Base-by-base conservation (phyloP, 2,888 invertebrate genomes). In the Ashinkailepas kermadecensis region DNA sequence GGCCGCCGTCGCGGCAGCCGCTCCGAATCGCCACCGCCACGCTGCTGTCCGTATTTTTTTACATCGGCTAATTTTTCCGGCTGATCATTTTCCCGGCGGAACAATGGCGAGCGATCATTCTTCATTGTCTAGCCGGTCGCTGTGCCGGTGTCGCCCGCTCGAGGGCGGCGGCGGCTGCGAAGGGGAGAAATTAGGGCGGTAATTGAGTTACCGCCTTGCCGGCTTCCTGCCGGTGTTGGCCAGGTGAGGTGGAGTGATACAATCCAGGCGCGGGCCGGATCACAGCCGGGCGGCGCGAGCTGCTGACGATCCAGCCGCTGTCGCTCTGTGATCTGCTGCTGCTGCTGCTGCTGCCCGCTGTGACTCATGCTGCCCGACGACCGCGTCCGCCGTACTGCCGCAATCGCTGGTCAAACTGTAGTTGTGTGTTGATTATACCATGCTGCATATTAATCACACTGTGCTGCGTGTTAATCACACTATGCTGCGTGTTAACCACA, bases 31-130 rank as follows among this genome's bases (percentile, higher is more conserved):
- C 70, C 74, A 21, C 74, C 54, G 74, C 65, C 59, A 59, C 59
- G 15, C 11, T 11, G 59, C 54, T 74, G 74, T 8, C 56, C 74
- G 54, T 74, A 56, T 74, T 74, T 74, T 74, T 74, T 74, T 74
- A 74, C 74, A 54, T 56, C 56, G 56, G 74, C 56, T 74, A 74
- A 74, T 74, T 74, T 74, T 74, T 74, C 74, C 74, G 74, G 74
- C 56, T 74, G 74, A 74, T 74, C 74, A 56, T 74, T 74, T 74
- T 74, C 54, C 18, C 54, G 54, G 56, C 21, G 74, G 74, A 74
- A 74, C 74, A 74, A 74, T 74, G 56, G 54, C 18, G 15, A 21
- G 74, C 56, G 54, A 56, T 74, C 21, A 56, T 21, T 74, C 74
- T 74, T 74, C 74, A 74, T 74, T 74, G 74, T 74, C 18, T 4